A percentile compares a stretch with the other conserved stretches of the same genome.
phyloP scores from a whole-genome alignment of 2,113 vertebrate genomes.

The Paramisgurnus dabryanus region DNA sequence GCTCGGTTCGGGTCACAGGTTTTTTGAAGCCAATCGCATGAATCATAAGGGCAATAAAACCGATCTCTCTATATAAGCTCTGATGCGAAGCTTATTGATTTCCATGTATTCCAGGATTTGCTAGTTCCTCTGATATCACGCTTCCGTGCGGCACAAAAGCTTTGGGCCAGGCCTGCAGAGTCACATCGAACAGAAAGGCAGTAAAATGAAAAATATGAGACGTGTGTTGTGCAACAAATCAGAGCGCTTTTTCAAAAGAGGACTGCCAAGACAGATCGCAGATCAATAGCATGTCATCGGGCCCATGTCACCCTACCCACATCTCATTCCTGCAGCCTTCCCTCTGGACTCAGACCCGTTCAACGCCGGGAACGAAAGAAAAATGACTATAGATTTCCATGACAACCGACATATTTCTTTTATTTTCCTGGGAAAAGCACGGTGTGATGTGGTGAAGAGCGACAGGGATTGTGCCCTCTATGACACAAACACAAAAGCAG shows the following conservation, averaged over 20 bases:
- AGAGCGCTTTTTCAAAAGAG: slow-evolving; percentile 31
- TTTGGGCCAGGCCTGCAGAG: background rate
- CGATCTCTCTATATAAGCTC: background rate
- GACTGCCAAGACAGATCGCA: background rate
- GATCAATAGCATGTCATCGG: slow-evolving; percentile 13
- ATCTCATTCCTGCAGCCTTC: too few relatives aligned
- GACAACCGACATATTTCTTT: slow-evolving; percentile 47
- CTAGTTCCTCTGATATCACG: slow-evolving; percentile 1
- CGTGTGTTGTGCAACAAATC: slow-evolving; percentile 9
- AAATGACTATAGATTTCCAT: slow-evolving; percentile 50
- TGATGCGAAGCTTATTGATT: slow-evolving; percentile 2
- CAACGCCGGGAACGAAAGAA: too few relatives aligned
- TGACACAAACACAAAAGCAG: background rate
- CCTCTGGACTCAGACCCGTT: background rate
- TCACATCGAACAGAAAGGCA: background rate
- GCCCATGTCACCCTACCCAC: too few relatives aligned
- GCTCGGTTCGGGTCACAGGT: too few relatives aligned
- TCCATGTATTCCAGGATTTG: background rate
- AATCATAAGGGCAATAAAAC: background rate
- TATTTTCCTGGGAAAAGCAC: slow-evolving; percentile 29
- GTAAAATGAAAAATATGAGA: slow-evolving; percentile 30
- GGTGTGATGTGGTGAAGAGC: slow-evolving; percentile 24
- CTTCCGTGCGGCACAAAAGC: too few relatives aligned
- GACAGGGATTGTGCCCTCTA: slow-evolving; percentile 2
- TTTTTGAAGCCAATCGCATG: too few relatives aligned